A percentile compares a stretch with the other conserved stretches of the same genome.
phyloP scores from a whole-genome alignment of 2,113 vertebrate species.

The Nothocercus nigrocapillus region DNA sequence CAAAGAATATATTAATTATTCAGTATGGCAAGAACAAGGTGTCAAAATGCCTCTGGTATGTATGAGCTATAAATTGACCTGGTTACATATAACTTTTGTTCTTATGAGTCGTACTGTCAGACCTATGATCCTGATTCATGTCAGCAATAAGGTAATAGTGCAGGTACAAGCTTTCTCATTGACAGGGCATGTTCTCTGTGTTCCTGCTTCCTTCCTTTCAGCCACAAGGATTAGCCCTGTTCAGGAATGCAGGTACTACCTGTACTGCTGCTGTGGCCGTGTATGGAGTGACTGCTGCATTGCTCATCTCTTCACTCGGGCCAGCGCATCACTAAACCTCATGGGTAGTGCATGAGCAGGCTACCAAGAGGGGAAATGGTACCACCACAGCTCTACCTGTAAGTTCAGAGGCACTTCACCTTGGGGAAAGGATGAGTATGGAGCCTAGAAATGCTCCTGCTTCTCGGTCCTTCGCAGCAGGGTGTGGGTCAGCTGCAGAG shows the following conservation, averaged over 20 bases:
- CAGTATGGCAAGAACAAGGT: neutral
- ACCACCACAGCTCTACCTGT: neutral
- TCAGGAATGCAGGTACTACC: neutral
- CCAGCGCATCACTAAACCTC: neutral
- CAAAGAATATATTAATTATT: slow-evolving; percentile 43
- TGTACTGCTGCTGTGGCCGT: neutral
- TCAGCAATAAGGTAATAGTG: neutral
- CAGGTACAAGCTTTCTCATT: neutral
- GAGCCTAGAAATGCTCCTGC: neutral
- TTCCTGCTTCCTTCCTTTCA: neutral
- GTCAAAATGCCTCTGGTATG: slow-evolving; percentile 9
- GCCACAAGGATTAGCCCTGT: neutral
- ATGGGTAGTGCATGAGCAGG: accelerated
- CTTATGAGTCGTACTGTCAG: neutral
- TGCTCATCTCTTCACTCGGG: neutral
- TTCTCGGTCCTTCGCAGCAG: neutral
- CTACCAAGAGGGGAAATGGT: neutral
- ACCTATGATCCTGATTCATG: neutral
- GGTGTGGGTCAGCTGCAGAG: neutral
- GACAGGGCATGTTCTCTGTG: neutral
- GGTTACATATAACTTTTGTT: neutral
- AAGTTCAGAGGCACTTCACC: neutral
- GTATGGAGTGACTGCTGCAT: accelerated
- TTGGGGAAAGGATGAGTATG: neutral
- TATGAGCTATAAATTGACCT: slow-evolving; percentile 31